These are phyloP conservation scores for Sebastes wilsoni DNA, from an alignment of 2,797 vertebrate species.

Conservation along the genomic window DNA sequence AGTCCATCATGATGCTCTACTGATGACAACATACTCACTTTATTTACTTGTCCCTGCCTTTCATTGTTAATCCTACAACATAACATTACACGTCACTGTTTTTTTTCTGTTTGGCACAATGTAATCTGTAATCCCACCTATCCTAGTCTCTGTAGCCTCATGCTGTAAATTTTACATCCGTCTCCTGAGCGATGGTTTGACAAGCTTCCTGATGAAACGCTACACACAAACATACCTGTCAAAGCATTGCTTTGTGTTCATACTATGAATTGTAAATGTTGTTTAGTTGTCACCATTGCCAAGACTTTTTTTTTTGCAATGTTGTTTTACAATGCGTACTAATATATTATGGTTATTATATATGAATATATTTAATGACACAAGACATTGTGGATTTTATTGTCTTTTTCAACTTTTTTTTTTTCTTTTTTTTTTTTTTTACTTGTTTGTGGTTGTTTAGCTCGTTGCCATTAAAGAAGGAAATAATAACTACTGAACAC, in stretches of 20 bases:
- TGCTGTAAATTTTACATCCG: slow-evolving; percentile 73
- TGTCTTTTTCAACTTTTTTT: slow-evolving; percentile 75
- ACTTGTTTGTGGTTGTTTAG: slow-evolving; percentile 85
- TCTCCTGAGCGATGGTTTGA: slow-evolving; percentile 60
- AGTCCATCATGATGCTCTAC: slow-evolving; percentile 23
- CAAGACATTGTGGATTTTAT: slow-evolving; percentile 94
- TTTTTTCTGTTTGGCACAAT: slow-evolving; percentile 53
- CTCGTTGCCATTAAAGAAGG: slow-evolving; percentile 88
- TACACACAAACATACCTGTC: slow-evolving; percentile 60
- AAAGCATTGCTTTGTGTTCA: slow-evolving; percentile 86
- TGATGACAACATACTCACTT: slow-evolving; percentile 47
- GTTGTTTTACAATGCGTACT: slow-evolving; percentile 97
- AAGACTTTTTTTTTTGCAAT: slow-evolving; percentile 82
- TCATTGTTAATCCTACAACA: slow-evolving; percentile 35
- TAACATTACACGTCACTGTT: slow-evolving; percentile 41
- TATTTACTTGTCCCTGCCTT: slow-evolving; percentile 38
- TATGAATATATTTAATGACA: slow-evolving; percentile 99
- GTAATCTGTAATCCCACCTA: slow-evolving; percentile 57
- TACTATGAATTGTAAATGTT: slow-evolving; percentile 97
- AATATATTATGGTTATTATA: slow-evolving; percentile 99
- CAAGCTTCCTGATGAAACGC: slow-evolving; percentile 54
- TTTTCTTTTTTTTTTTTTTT: slow-evolving; percentile 41
- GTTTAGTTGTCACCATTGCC: slow-evolving; percentile 91
- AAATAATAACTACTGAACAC: slow-evolving; percentile 93
- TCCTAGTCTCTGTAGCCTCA: slow-evolving; percentile 57